These are phyloP conservation scores for Andrena flavipes DNA, from an alignment of 2,888 invertebrate species.

Conservation along the genomic window DNA sequence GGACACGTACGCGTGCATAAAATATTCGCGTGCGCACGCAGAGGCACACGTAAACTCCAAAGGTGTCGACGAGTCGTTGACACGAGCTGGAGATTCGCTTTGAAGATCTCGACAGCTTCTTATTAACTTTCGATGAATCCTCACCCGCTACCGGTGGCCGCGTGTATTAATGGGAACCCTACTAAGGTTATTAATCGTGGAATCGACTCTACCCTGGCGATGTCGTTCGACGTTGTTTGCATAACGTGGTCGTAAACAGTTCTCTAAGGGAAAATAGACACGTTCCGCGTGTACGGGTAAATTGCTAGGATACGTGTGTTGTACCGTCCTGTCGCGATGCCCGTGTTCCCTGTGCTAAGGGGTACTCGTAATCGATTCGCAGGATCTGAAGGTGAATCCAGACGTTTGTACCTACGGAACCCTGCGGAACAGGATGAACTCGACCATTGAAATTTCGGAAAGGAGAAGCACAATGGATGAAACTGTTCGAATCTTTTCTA, in stretches of 20 bases:
- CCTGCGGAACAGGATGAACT: conserved; percentile 9
- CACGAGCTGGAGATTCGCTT: conserved; percentile 18
- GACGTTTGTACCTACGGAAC: not conserved
- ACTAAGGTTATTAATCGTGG: not conserved
- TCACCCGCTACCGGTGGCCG: not conserved
- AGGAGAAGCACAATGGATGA: not conserved
- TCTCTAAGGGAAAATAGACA: conserved; percentile 7
- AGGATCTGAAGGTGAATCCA: conserved; percentile 31
- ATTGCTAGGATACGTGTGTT: conserved; percentile 15
- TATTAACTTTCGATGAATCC: not conserved
- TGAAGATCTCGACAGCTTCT: not conserved
- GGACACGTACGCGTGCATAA: conserved; percentile 54
- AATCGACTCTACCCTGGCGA: conserved; percentile 13
- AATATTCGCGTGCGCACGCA: conserved; percentile 59
- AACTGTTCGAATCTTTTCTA: no score
- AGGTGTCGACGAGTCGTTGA: conserved; percentile 29
- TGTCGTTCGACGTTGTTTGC: conserved; percentile 22
- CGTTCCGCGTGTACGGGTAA: conserved; percentile 14
- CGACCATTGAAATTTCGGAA: conserved; percentile 1
- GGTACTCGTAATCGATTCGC: conserved; percentile 39
- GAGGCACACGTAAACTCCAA: conserved; percentile 43
- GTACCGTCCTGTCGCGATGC: conserved; percentile 17
- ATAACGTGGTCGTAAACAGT: conserved; percentile 27
- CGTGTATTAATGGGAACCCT: not conserved
- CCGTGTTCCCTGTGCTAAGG: not conserved